Evolutionary conservation across 37 sponge, comb jelly and placozoan genomes (phyloP).

Genomic region (Bolinopsis microptera): DNA sequence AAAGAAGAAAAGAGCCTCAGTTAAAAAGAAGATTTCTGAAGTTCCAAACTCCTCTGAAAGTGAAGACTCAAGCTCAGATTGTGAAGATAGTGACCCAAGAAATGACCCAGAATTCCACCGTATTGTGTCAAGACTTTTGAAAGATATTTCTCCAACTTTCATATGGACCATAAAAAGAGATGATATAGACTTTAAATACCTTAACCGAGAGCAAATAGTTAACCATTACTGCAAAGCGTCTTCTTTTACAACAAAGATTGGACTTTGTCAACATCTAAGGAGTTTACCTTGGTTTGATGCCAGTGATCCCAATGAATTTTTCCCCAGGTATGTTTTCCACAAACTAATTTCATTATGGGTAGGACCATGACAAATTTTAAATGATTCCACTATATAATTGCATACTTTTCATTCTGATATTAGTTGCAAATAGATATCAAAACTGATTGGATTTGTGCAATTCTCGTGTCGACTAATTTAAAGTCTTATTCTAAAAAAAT

Average conservation of each 20-base stretch:
- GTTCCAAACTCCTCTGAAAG: conserved; percentile 1
- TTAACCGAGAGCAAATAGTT: conserved; percentile 74
- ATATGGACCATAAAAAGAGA: conserved; percentile 84
- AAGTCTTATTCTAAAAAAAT: no score
- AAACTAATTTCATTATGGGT: no score
- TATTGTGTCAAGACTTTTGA: conserved; percentile 75
- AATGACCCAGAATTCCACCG: conserved; percentile 42
- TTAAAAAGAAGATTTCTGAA: neutral
- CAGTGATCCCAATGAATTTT: conserved; percentile 78
- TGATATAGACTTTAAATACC: conserved; percentile 68
- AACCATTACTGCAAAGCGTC: conserved; percentile 83
- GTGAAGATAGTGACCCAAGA: conserved; percentile 15
- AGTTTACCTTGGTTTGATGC: conserved; percentile 80
- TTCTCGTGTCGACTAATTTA: no score
- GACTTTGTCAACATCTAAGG: conserved; percentile 77
- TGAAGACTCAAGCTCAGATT: conserved; percentile 11
- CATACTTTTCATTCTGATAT: no score
- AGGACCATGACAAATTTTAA: no score
- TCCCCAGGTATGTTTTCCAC: conserved; percentile 80
- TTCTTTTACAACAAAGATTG: conserved; percentile 95
- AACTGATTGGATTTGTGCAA: no score
- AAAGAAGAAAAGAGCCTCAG: conserved; percentile 32
- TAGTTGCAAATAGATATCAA: no score
- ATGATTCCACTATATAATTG: no score
- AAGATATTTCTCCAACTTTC: conserved; percentile 78